Base-by-base conservation (phyloP, 2,797 vertebrate species). In the Sebastes elongatus region DNA sequence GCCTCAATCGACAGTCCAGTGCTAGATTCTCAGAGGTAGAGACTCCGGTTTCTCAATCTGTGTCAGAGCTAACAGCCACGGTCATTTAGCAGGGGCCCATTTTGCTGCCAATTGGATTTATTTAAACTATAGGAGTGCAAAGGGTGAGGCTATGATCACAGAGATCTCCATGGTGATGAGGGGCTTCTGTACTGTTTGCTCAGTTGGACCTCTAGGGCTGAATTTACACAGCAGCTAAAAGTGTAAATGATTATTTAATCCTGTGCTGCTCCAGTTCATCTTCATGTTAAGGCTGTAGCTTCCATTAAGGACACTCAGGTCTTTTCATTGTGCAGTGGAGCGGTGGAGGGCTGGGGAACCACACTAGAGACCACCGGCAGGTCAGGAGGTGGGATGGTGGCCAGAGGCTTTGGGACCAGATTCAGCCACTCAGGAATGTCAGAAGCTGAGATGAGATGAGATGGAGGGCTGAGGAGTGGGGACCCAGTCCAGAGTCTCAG, bases 131-230 rank as follows among this genome's bases (percentile, higher is more conserved):
- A 16, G 28, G 13, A 62, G 53, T 72, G 74, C 10, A 71, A 56
- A 82, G 66, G 76, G 53, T 79, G 61, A 81, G 52, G 30, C 77
- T 64, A 65, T 75, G 71, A 74, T 82, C 60, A 69, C 20, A 32
- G 64, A 38, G 66, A 65, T 89, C 74, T 83, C 85, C 84, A 87
- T 79, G 82, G 66, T 67, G 74, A 88, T 62, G 7, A 64, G 52
- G 30, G 46, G 22, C 18, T 78, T 55, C 38, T 76, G 76, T 8
- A 7, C 55, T 20, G 70, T 81, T 91, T 87, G 74, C 79, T 69
- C 46, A 81, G 42, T 60, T 78, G 59, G 61, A 77, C 74, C 65
- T 67, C 5, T 9, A 30, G 49, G 69, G 68, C 59, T 69, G 55
- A 75, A 81, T 74, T 79, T 79, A 76, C 73, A 83, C 76, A 76